Evolutionary conservation across 2,888 invertebrate species (phyloP), one percentile per base, ranked within the genome.

Genomic region (Ceratothoa steindachneri): DNA sequence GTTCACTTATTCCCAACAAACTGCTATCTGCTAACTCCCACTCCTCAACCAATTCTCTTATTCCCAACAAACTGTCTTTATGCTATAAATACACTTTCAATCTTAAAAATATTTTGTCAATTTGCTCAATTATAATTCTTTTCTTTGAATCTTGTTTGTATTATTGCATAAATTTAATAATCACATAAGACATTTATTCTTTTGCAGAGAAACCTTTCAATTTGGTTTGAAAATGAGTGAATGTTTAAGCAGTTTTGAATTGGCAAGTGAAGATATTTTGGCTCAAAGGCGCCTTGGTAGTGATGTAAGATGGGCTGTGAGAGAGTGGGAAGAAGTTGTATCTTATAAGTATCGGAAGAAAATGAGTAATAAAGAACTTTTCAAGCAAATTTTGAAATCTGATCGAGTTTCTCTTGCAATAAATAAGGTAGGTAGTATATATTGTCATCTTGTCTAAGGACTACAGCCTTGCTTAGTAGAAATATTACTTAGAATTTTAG

Each of bases 281-380:
- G 74, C 74, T 30, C 53, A 72, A 9, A 31, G 76, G n/a, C 66
- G 79, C 19, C 41, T 52, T 2, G 67, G 71, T 2, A 79, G 79
- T 70, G 76, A 79, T 65, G 67, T 79, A 12, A 52, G 76, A 1
- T 79, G 79, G 79, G 79, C 79, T 5, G 71, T 68, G 5, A 71
- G 75, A 19, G 74, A 79, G 29, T 79, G 79, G 79, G 15, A 69
- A 24, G 74, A 76, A 0, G 67, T 31, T 12, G 79, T 73, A 9
- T 64, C 70, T 65, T 79, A 75, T 51, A 69, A 70, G 29, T 72
- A 71, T 53, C 68, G 76, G n/a, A 41, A 31, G 12, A 22, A 65
- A 5, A 28, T 79, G 41, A 31, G 60, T 27, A 66, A 70, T 22
- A 30, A 76, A 19, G 69, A 79, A 7, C 53, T 74, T 3, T 67